Evolutionary conservation across 2,888 invertebrate genomes (phyloP).

Genomic region (Tetranychus truncatus): DNA sequence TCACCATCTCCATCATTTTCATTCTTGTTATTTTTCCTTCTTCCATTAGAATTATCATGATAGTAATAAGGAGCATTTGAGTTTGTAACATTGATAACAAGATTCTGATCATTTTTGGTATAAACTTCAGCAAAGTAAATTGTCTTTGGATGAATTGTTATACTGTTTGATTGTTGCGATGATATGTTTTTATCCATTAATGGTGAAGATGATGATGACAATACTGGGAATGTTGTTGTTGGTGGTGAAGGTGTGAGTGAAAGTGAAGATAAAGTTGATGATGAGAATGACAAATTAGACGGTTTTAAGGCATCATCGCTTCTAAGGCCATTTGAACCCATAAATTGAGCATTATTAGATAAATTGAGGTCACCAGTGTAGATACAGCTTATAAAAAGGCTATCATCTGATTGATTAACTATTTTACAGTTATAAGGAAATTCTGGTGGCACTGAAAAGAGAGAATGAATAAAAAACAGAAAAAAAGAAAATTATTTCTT

Average conservation of each 20-base stretch:
- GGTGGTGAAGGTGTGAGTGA: neutral
- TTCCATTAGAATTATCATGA: neutral
- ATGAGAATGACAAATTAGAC: neutral
- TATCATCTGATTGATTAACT: constrained; percentile 18
- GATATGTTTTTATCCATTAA: too few relatives aligned
- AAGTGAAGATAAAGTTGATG: neutral
- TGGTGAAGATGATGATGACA: neutral
- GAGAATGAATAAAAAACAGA: constrained; percentile 4
- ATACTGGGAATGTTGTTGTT: neutral
- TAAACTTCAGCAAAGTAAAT: constrained; percentile 21
- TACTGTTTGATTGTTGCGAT: constrained; percentile 1
- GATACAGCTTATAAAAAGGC: constrained; percentile 16
- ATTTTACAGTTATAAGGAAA: constrained; percentile 22
- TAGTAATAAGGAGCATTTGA: neutral
- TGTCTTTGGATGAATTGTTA: constrained; percentile 19
- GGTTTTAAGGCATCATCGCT: neutral
- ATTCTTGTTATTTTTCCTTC: too few relatives aligned
- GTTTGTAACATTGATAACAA: constrained; percentile 10
- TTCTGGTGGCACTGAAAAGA: constrained; percentile 19
- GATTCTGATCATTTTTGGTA: constrained; percentile 12
- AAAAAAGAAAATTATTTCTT: neutral
- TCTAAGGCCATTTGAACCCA: neutral
- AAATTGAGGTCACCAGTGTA: neutral
- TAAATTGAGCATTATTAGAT: neutral
- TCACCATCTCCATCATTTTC: too few relatives aligned